Evolutionary conservation across 2,113 vertebrate species (phyloP).

Genomic region (Protobothrops flavoviridis): DNA sequence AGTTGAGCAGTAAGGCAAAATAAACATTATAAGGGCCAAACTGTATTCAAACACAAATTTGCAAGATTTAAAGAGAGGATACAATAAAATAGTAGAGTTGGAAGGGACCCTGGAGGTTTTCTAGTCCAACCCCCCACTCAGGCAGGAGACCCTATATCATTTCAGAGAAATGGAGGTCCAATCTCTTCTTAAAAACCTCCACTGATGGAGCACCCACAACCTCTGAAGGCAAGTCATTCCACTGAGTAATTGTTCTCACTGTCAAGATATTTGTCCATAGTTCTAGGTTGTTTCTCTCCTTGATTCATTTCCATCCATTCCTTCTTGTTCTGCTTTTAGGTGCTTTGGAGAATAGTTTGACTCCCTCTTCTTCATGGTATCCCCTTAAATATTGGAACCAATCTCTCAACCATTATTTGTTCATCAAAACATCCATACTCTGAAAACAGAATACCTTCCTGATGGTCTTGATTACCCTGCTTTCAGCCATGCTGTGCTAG

Average conservation of each 20-base stretch:
- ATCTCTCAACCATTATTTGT: not conserved
- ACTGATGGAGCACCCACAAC: not conserved
- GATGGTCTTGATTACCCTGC: not conserved
- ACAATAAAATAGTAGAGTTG: not conserved
- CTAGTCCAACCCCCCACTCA: not conserved
- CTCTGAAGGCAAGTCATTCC: not conserved
- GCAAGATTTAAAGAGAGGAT: not conserved
- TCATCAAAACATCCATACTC: not conserved
- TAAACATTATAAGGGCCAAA: fast-evolving
- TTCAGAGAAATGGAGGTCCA: not conserved
- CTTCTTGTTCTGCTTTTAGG: not conserved
- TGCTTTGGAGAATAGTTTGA: not conserved
- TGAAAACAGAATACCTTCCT: not conserved
- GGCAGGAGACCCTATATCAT: not conserved
- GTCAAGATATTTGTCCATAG: not conserved
- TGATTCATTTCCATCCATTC: not conserved
- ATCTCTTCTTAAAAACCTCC: not conserved
- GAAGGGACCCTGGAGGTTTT: not conserved
- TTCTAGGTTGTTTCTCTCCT: not conserved
- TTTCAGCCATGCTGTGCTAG: not conserved
- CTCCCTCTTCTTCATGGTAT: not conserved
- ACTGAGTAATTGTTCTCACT: not conserved
- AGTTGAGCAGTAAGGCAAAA: not conserved
- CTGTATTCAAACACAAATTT: not conserved
- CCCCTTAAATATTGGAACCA: fast-evolving